Evolutionary conservation across 2,113 vertebrate genomes (phyloP).

Genomic region (Hypomesus transpacificus): DNA sequence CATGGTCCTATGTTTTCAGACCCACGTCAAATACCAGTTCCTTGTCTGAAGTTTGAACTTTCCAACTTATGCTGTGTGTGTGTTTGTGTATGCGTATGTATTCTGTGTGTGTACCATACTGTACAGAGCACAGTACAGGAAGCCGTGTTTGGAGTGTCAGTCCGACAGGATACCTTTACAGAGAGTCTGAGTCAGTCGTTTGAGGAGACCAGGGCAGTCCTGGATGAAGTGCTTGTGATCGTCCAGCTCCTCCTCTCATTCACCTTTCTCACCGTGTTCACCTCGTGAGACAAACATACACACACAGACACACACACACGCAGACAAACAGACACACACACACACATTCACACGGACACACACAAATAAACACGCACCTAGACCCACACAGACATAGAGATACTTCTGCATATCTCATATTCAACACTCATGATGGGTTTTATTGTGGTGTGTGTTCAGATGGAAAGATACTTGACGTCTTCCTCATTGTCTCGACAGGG

Average conservation of each 20-base stretch:
- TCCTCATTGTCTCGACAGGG: conserved; percentile 48
- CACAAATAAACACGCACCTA: not conserved
- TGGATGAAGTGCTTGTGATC: conserved; percentile 49
- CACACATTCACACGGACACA: conserved; percentile 4
- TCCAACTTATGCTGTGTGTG: not conserved
- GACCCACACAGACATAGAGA: not conserved
- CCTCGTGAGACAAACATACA: conserved; percentile 57
- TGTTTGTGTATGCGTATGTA: not conserved
- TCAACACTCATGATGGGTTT: not conserved
- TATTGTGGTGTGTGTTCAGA: no score
- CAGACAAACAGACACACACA: conserved; percentile 11
- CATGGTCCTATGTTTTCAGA: not conserved
- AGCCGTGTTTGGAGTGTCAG: conserved; percentile 45
- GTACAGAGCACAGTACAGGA: conserved; percentile 60
- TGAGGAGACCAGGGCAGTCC: conserved; percentile 24
- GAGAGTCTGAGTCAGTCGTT: conserved; percentile 58
- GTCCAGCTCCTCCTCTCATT: conserved; percentile 68
- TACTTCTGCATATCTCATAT: not conserved
- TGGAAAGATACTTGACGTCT: no score
- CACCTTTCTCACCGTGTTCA: conserved; percentile 72
- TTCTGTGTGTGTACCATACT: not conserved
- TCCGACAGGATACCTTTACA: conserved; percentile 48
- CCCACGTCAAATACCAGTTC: not conserved
- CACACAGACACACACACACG: not conserved
- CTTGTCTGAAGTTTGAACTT: not conserved